Evolutionary conservation across 2,113 vertebrate species (phyloP), one percentile per base, ranked within the genome.

Genomic region (Nycticorax nycticorax): DNA sequence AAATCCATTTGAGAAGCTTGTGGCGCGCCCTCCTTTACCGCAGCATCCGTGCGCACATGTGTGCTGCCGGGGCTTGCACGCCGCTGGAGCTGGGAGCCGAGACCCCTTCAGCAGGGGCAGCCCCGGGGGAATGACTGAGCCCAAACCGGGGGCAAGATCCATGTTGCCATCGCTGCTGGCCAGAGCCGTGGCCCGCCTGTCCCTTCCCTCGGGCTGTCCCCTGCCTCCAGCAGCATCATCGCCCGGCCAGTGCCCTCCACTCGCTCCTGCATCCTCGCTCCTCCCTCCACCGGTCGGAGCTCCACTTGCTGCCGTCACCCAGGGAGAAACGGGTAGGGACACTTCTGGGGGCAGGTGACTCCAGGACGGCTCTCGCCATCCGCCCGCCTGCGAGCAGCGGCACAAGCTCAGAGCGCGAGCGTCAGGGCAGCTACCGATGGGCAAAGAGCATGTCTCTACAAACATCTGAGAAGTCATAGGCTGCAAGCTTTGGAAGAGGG

Each of bases 371-470:
- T 84, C 63, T 18, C 22, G 64, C 63, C 63, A 4, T 6, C 28
- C 12, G 1, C 11, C 2, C 14, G 16, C 43, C n/a, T 9, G 52
- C 50, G 18, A 39, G 52, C 45, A 18, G 74, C 10, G 2, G 45
- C 6, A 37, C 35, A 4, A 33, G 76, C 43, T 43, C 32, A 1
- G 10, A 2, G 20, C 13, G 9, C 5, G 12, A 22, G 39, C 27
- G 0, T 10, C 10, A 3, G 50, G 56, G 57, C 20, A 19, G 3
- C 55, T 4, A 26, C 56, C 7, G 13, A 7, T 4, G 47, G 69
- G 48, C 62, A 23, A 23, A 21, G 64, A 39, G 43, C 35, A 8
- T 57, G 1, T 45, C 43, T 15, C 50, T 10, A 0, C 33, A 4
- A 18, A 3, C 1, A 1, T 8, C 73, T 41, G 63, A 33, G 28